Evolutionary conservation across 2,888 invertebrate species (phyloP), one percentile per base, ranked within the genome.

Genomic region (Agelastica alni): DNA sequence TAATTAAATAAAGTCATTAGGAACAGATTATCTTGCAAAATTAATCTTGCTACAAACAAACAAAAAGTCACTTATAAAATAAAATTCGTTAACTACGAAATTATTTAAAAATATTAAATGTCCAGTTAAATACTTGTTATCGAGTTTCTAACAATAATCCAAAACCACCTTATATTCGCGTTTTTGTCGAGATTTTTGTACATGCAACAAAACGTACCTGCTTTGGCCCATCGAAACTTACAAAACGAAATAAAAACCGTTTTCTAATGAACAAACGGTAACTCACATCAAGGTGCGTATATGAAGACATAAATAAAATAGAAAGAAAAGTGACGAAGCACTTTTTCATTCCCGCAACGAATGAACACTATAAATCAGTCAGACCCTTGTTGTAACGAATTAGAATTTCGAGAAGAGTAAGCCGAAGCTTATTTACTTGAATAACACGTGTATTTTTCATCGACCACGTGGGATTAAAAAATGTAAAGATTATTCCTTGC

Each of bases 221-320:
- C n/a, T 39, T 39, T 39, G 17, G 37, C 18, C 12, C 10, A 26
- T 42, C 13, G 4, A n/a, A 42, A 9, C 28, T 28, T 28, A 26
- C 42, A 42, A 42, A 42, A 17, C 6, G 9, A 28, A 42, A 42
- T 26, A 20, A n/a, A n/a, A n/a, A n/a, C 10, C 12, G 42, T 49
- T 41, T 18, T 39, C 22, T 32, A 48, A 48, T 48, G 41, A 32
- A 32, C 10, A 17, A 4, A 14, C 41, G 20, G 41, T 41, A 41
- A 49, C 41, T 41, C 41, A 41, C 41, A 49, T 41, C 30, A 41
- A 49, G 32, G 41, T 49, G 41, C 31, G 12, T 49, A 49, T 49
- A 41, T 41, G 49, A 49, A 49, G 49, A 49, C 41, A 49, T 42
- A 49, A 49, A 49, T 49, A 49, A 49, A 49, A 49, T 49, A 49